These are phyloP conservation scores for Cromileptes altivelis DNA, from an alignment of 2,113 vertebrate species.

Conservation along the genomic window DNA sequence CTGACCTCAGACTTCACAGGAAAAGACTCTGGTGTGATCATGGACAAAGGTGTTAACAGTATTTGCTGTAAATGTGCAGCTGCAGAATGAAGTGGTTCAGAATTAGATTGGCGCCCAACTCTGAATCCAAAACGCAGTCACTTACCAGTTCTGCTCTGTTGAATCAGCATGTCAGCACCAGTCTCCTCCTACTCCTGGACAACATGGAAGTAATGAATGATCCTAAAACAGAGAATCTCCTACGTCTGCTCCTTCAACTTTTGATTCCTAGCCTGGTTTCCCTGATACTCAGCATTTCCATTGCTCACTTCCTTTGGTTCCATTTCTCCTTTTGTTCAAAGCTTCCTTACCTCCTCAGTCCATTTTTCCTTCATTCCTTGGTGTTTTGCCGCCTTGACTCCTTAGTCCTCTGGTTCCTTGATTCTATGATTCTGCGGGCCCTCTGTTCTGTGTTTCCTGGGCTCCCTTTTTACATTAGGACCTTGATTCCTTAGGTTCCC, in stretches of 20 bases:
- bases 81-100: background rate
- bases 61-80: background rate
- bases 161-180: constrained; percentile 11
- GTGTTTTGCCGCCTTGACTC: background rate
- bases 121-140: background rate
- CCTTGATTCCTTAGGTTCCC: background rate
- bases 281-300: background rate
- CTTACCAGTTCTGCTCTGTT: background rate
- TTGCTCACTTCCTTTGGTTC: constrained; percentile 2
- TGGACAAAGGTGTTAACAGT: background rate
- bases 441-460: background rate
- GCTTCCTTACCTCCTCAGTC: background rate
- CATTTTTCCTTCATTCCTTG: background rate
- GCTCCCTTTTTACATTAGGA: background rate
- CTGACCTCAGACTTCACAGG: background rate
- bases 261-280: background rate
- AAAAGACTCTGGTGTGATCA: background rate
- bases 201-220: background rate
- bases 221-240: background rate
- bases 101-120: background rate
- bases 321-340: background rate
- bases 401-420: background rate
- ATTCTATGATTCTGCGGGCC: background rate
- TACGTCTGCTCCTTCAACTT: background rate
- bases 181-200: background rate